Conservation (phyloP, 92 coral and sea anemone species). For the Porites cylindrica region DNA sequence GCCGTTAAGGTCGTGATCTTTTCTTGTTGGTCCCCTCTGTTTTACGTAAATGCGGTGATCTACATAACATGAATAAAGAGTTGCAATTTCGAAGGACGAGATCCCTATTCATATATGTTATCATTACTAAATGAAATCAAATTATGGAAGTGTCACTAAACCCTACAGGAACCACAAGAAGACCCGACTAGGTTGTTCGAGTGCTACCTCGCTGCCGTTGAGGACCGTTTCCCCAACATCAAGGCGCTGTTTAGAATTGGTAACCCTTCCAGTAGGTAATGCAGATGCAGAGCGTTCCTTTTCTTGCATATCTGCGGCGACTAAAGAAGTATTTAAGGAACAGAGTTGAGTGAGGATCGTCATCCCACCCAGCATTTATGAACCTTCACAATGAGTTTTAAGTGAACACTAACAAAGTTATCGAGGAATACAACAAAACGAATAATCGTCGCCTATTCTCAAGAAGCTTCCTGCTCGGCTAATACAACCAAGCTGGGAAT, state of each 20-base stretch:
- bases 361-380: neutral
- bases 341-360: neutral
- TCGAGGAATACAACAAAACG: neutral
- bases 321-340: neutral
- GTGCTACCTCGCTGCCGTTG: neutral
- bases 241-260: neutral
- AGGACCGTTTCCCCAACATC: neutral
- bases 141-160: neutral
- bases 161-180: neutral
- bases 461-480: no score
- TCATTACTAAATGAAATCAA: no score
- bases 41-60: neutral
- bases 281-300: neutral
- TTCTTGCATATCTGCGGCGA: neutral
- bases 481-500: no score
- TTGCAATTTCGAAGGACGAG: neutral
- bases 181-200: neutral
- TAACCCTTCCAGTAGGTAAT: neutral
- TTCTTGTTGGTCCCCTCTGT: slow-evolving; percentile 10
- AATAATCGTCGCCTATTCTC: no score
- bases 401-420: neutral
- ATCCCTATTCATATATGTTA: neutral
- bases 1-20: neutral
- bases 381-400: neutral
- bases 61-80: neutral